Evolutionary conservation across 1,140 invertebrate genomes (phyloP).

Genomic region (Bombus soroeensis): DNA sequence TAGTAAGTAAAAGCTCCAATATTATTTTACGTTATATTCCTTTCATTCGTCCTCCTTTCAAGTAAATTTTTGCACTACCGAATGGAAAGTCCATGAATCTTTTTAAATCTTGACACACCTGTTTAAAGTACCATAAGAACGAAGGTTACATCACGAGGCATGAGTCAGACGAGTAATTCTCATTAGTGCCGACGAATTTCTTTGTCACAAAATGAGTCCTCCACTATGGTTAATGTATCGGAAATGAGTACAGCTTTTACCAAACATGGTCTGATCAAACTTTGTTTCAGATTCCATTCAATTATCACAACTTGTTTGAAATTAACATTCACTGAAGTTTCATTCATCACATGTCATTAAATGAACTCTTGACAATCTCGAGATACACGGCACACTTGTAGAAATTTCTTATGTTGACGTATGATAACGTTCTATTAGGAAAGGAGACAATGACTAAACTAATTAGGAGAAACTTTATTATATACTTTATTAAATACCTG

Average conservation of each 20-base stretch:
- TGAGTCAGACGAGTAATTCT: constrained; percentile 51
- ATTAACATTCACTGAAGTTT: not conserved
- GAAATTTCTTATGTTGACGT: not conserved
- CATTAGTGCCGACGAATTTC: not conserved
- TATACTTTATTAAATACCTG: not conserved
- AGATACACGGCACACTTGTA: not conserved
- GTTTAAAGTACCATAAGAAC: constrained; percentile 47
- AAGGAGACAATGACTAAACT: not conserved
- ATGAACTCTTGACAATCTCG: not conserved
- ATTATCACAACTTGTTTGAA: constrained; percentile 8
- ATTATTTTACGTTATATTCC: not conserved
- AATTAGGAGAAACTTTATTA: not conserved
- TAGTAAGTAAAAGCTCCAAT: not conserved
- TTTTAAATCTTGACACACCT: constrained; percentile 39
- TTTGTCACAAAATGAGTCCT: constrained; percentile 24
- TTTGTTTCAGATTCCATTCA: not conserved
- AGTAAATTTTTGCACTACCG: not conserved
- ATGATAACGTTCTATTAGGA: not conserved
- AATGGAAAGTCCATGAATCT: not conserved
- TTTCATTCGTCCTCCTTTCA: not conserved
- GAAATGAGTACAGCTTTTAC: constrained; percentile 10
- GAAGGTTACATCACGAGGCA: constrained; percentile 25
- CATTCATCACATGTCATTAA: not conserved
- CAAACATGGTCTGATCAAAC: constrained; percentile 2
- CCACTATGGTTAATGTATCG: not conserved